phyloP scores from a whole-genome alignment of 2,113 vertebrate genomes.

The Melierax canorus region DNA sequence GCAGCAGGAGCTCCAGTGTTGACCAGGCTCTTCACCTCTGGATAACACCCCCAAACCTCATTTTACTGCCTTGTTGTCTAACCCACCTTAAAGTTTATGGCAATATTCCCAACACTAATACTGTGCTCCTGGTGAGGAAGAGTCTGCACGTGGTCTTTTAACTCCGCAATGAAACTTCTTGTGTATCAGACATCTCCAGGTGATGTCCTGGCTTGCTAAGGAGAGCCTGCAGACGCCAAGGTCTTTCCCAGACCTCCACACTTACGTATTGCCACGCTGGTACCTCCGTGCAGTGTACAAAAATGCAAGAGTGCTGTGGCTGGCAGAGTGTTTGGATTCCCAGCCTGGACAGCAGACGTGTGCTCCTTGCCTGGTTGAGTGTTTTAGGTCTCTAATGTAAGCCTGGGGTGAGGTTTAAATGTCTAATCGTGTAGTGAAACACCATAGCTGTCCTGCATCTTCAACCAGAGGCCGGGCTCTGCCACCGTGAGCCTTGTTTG shows the following conservation, averaged over 20 bases:
- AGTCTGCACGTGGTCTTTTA: neutral
- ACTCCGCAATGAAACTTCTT: neutral
- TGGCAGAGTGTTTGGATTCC: neutral
- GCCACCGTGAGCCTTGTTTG: neutral
- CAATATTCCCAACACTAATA: neutral
- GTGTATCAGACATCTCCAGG: neutral
- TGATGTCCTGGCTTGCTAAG: neutral
- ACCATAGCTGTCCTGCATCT: neutral
- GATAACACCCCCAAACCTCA: neutral
- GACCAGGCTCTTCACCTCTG: neutral
- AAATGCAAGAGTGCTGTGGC: neutral
- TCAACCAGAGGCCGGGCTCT: neutral
- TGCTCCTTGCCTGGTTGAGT: neutral
- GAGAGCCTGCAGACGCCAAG: neutral
- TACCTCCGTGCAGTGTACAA: neutral
- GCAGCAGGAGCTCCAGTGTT: neutral
- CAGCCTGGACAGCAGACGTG: neutral
- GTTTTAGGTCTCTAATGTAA: neutral
- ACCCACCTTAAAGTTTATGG: neutral
- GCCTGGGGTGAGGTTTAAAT: neutral
- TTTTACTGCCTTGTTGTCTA: neutral
- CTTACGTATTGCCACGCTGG: accelerated
- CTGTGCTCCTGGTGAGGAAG: neutral
- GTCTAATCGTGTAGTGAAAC: neutral
- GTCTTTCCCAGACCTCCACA: neutral